Evolutionary conservation across 1,140 invertebrate species (phyloP).

Genomic region (Copidosoma floridanum): DNA sequence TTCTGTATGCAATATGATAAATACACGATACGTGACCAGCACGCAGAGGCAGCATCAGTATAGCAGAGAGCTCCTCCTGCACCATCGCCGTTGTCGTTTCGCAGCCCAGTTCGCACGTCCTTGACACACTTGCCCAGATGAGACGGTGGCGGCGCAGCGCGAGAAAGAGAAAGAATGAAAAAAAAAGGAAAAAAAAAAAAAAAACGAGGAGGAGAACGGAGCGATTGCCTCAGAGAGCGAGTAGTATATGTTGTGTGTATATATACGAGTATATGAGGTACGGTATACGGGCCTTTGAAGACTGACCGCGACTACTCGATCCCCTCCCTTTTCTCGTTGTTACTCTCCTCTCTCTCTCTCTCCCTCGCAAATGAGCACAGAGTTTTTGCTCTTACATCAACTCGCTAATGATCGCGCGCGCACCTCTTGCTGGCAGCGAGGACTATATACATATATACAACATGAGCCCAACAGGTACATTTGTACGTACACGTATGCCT

Average conservation of each 20-base stretch:
- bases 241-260: too few relatives aligned
- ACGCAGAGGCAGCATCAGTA: not conserved
- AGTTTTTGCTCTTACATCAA: too few relatives aligned
- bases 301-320: not conserved
- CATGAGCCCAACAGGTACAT: too few relatives aligned
- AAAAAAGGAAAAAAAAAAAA: constrained; percentile 6
- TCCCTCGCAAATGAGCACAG: too few relatives aligned
- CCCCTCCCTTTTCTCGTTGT: too few relatives aligned
- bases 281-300: not conserved
- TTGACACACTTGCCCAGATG: constrained; percentile 54
- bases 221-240: constrained; percentile 9
- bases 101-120: constrained; percentile 55
- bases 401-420: not conserved
- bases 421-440: too few relatives aligned
- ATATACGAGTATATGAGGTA: too few relatives aligned
- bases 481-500: too few relatives aligned
- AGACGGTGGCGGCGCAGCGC: constrained; percentile 21
- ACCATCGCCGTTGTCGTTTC: too few relatives aligned
- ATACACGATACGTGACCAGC: not conserved
- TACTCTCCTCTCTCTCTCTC: not conserved
- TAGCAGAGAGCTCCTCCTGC: too few relatives aligned
- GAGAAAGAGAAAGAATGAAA: not conserved
- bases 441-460: too few relatives aligned
- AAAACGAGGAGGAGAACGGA: not conserved
- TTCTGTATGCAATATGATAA: too few relatives aligned